Base-by-base conservation (phyloP, 2,888 invertebrate species). In the Apoda limacodes region DNA sequence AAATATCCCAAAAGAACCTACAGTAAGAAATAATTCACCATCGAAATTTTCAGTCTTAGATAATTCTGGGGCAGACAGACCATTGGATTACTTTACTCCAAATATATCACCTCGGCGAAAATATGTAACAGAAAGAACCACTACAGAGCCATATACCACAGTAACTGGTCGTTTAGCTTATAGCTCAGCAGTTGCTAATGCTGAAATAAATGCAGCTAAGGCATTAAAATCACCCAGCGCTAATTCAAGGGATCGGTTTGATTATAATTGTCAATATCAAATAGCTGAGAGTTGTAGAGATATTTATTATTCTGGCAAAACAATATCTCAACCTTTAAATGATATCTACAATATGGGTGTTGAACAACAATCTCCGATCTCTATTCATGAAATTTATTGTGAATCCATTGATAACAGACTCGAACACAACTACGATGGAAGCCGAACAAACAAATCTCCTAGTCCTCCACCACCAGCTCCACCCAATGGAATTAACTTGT, bases 381-480 rank as follows among this genome's bases (percentile, higher is more conserved):
- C 88, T 13, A 76, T 84, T 34, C 86, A 86, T 49, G 86, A 86
- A 52, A 68, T 85, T 20, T 83, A 89, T 52, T 87, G 88, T 22
- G 82, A 86, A 34, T 63, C 82, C 30, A 43, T 52, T 43, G 65
- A 76, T 32, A 72, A 66, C 12, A 65, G 70, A 43, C 45, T 78
- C 13, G 82, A 82, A 40, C 58, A 83, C 28, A 69, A 62, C 42
- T 83, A 78, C 45, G 72, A 81, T 13, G 83, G 83, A 45, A 74
- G 62, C 42, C 72, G 82, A 48, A 42, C 66, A 43, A 53, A 60
- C 38, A 72, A 72, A 34, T 86, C 88, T 13, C 87, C 88, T 1
- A 89, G 89, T 58, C 92, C 92, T 2, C 92, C 92, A 2, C 92
- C 92, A 3, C 92, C 92, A 13, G 92, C 92, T 1, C 92, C 92